These are phyloP conservation scores for Australoheros facetus DNA, from an alignment of 2,797 vertebrate species.

Conservation along the genomic window DNA sequence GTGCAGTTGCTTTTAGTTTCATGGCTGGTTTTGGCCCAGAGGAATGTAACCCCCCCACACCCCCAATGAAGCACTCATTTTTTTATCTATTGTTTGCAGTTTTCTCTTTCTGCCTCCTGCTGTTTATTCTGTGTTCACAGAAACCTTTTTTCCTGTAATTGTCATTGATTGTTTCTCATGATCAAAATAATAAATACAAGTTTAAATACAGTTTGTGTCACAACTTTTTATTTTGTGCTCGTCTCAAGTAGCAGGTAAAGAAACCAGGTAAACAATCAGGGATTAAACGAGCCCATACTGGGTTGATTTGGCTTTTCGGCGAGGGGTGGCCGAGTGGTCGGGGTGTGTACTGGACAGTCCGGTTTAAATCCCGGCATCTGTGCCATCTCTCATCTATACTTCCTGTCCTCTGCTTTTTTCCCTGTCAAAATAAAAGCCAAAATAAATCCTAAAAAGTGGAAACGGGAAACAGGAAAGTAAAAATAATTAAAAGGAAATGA, in stretches of 20 bases:
- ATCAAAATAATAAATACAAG: conserved; percentile 44
- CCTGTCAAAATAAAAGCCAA: background rate
- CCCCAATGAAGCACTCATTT: conserved; percentile 19
- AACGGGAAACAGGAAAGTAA: no score
- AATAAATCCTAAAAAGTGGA: background rate
- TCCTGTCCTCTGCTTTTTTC: background rate
- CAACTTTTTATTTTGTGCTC: background rate
- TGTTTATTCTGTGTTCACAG: conserved; percentile 43
- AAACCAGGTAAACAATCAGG: background rate
- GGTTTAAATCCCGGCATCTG: background rate
- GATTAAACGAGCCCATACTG: rapidly evolving
- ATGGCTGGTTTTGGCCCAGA: background rate
- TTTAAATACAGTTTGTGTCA: background rate
- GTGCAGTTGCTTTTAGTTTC: background rate
- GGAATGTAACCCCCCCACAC: conserved; percentile 28
- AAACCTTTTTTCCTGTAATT: conserved; percentile 41
- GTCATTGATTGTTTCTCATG: conserved; percentile 48
- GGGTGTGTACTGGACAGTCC: no score
- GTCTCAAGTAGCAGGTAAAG: background rate
- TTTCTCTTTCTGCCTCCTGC: conserved; percentile 6
- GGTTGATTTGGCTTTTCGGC: background rate
- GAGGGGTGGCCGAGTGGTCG: no score
- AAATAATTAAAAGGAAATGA: background rate
- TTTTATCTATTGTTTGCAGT: background rate
- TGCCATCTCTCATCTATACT: background rate